Evolutionary conservation across 2,797 vertebrate species (phyloP).

Genomic region (Calcarius lapponicus): DNA sequence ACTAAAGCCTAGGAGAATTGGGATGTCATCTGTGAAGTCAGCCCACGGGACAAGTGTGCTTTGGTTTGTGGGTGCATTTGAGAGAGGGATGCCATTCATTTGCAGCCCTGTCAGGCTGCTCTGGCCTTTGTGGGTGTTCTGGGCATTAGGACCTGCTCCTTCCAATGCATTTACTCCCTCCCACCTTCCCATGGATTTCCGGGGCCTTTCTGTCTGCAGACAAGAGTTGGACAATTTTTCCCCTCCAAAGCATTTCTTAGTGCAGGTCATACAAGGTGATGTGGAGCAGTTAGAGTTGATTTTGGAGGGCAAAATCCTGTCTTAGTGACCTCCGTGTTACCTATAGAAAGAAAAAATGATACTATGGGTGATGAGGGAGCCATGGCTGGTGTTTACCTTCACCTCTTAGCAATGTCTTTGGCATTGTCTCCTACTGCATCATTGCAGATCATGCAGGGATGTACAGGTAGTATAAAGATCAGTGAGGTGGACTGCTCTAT

Average conservation of each 20-base stretch:
- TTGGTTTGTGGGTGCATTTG: neutral
- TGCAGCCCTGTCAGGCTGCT: neutral
- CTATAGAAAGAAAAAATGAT: too few relatives aligned
- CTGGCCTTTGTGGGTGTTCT: neutral
- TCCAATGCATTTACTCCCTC: neutral
- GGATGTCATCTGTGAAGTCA: too few relatives aligned
- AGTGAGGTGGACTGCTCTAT: too few relatives aligned
- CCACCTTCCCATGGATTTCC: too few relatives aligned
- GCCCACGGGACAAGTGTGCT: neutral
- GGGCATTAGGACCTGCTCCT: neutral
- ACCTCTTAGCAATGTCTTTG: neutral
- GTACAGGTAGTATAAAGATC: neutral
- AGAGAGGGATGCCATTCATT: too few relatives aligned
- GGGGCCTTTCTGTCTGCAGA: too few relatives aligned
- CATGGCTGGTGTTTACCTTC: neutral
- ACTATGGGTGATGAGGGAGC: neutral
- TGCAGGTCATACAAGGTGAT: accelerated
- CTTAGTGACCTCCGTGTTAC: neutral
- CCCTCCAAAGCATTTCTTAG: neutral
- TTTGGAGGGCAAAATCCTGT: neutral
- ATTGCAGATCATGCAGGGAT: too few relatives aligned
- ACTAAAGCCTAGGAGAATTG: accelerated
- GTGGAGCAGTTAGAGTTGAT: too few relatives aligned
- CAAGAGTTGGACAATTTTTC: too few relatives aligned
- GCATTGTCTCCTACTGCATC: neutral